Evolutionary conservation across 1,140 invertebrate genomes (phyloP).

Genomic region (Eurytemora carolleeae): DNA sequence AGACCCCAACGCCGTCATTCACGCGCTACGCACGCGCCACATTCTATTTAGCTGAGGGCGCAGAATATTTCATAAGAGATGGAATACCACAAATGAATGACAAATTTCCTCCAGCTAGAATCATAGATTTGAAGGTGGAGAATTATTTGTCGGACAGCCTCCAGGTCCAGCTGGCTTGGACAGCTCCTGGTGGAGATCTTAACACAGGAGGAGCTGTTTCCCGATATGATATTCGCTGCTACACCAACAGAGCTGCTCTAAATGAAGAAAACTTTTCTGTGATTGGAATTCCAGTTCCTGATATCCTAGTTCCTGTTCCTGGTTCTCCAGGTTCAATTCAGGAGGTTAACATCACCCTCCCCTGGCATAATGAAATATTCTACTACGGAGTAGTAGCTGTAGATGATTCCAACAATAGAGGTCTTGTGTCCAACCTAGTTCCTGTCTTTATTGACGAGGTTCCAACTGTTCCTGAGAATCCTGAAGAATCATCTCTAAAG

Average conservation of each 20-base stretch:
- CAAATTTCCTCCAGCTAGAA: conserved; percentile 23
- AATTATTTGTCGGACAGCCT: conserved; percentile 18
- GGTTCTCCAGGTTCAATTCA: conserved; percentile 20
- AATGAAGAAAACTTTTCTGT: conserved; percentile 20
- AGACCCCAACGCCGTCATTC: conserved; percentile 18
- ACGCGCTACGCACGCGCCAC: conserved; percentile 7
- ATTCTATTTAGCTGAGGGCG: background rate
- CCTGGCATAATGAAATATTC: conserved; percentile 24
- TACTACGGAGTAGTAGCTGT: conserved; percentile 23
- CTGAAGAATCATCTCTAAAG: too few relatives aligned
- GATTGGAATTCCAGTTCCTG: conserved; percentile 22
- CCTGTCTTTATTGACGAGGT: conserved; percentile 22
- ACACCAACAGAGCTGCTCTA: conserved; percentile 21
- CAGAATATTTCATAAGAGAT: conserved; percentile 7
- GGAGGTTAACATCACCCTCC: conserved; percentile 21
- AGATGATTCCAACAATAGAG: conserved; percentile 20
- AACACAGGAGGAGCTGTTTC: conserved; percentile 21
- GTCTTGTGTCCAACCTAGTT: conserved; percentile 22
- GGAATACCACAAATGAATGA: conserved; percentile 17
- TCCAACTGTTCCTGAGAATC: conserved; percentile 17
- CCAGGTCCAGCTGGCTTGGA: conserved; percentile 22
- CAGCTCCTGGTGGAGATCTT: conserved; percentile 23
- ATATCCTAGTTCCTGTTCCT: conserved; percentile 21
- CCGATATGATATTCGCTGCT: conserved; percentile 22
- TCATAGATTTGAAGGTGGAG: conserved; percentile 22